Base-by-base conservation (phyloP, 2,888 invertebrate species). In the Oscheius sp. region DNA sequence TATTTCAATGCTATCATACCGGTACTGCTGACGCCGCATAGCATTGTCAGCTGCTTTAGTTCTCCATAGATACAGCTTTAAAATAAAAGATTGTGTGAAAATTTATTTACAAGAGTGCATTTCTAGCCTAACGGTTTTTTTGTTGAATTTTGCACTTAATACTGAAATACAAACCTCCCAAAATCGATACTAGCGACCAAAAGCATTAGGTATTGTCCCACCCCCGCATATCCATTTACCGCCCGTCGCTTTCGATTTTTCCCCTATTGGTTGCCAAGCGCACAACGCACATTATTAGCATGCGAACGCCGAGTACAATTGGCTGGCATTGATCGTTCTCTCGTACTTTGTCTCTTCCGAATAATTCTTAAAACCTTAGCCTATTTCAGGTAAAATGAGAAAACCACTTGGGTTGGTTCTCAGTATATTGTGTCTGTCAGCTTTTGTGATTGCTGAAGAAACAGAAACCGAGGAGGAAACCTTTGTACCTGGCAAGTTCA, bases 401-500 rank as follows among this genome's bases (percentile, higher is more conserved):
- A 42, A 42, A 42, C 42, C 42, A 0, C 42, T 42, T 7, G 42
- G 42, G 42, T 42, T 42, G 42, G 42, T 7, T 42, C 42, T 42
- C 42, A 42, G 42, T 42, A 42, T 42, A 42, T 42, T 42, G 42
- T 42, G 42, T 7, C 42, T 42, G 42, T 42, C 42, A 53, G 53
- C 53, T 21, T 53, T 53, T 53, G 13, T 53, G 11, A 9, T 11
- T n/a, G 53, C 53, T 53, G 53, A 13, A n/a, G 51, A 48, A 0
- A 48, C 65, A 2, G 68, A 68, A n/a, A 55, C 35, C 10, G 50
- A 48, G n/a, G 48, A 76, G 74, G 76, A 76, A n/a, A 58, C 47
- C n/a, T 78, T 78, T 60, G 78, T 78, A 21, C 78, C 78, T 10
- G 37, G 55, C 73, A 76, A 76, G 53, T 78, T 78, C 51, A 55